These are phyloP conservation scores for Folsomia manolachei DNA, from an alignment of 2,888 invertebrate species.

Conservation along the genomic window DNA sequence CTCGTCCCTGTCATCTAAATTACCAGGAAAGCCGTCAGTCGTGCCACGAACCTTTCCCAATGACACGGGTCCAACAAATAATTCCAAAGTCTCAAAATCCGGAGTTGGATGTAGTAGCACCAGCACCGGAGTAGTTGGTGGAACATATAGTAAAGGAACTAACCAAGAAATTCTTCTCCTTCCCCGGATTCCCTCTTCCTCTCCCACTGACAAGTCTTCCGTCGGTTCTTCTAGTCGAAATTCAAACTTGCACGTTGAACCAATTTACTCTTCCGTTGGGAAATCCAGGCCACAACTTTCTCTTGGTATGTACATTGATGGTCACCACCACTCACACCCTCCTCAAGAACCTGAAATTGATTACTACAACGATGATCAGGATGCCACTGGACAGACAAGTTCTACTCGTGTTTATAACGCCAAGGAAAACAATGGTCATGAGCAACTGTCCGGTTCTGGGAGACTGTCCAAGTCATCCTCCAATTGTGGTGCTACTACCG, in stretches of 20 bases:
- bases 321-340: neutral
- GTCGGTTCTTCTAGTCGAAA: conserved; percentile 2
- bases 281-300: conserved; percentile 14
- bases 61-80: neutral
- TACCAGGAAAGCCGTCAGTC: neutral
- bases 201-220: neutral
- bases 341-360: conserved; percentile 14
- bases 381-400: too few species aligned
- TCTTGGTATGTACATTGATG: conserved; percentile 1
- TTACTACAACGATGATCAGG: conserved; percentile 14
- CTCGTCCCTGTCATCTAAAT: conserved; percentile 6
- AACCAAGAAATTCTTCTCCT: conserved; percentile 36
- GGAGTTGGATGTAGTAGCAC: neutral
- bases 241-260: conserved; percentile 9
- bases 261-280: conserved; percentile 17
- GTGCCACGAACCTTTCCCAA: neutral
- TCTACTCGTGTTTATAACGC: conserved; percentile 11
- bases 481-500: neutral
- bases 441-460: neutral
- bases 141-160: conserved; percentile 42
- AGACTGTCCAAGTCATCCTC: neutral
- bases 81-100: neutral
- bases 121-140: conserved; percentile 11
- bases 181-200: conserved; percentile 9
- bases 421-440: conserved; percentile 5